Evolutionary conservation across 2,113 vertebrate genomes (phyloP), one percentile per base, ranked within the genome.

Genomic region (Ovibos moschatus): DNA sequence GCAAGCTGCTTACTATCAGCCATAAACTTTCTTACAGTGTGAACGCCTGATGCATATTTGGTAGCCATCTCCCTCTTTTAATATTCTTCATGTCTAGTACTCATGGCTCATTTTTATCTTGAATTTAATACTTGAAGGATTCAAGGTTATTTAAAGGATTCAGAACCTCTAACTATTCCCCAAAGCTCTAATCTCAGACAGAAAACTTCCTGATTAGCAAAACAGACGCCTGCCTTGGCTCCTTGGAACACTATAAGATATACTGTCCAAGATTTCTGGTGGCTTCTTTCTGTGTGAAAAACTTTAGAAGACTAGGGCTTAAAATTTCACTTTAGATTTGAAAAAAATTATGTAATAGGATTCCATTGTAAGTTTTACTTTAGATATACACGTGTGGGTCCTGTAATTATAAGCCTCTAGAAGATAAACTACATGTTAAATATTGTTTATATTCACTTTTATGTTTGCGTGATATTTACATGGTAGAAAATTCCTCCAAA

Each of bases 231-330:
- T 17, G 0, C 51, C 83, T 58, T 91, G 96, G 95, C 45, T 33
- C 74, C 9, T 83, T n/a, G 60, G 62, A 96, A 1, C n/a, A 33
- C 51, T 92, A 53, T 58, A 53, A 96, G 83, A 64, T 79, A 76
- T 90, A 92, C n/a, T 96, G 90, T 87, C 94, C 96, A 97, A 93
- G 86, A 93, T 96, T 98, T 97, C 97, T 98, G 53, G 96, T 95
- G 94, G 96, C 89, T 96, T 95, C 96, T 95, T 96, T 97, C 50
- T 93, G 21, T 93, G 81, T 91, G 33, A 57, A 36, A 28, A 78
- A 76, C 43, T 93, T 90, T 98, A 36, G 76, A 47, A 89, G 64
- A 78, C 51, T 53, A 14, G 3, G 1, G 23, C 27, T 95, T 95
- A 93, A 79, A 58, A 67, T 96, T 98, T 97, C 78, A 88, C 95